These are phyloP conservation scores for Portunus trituberculatus DNA, from an alignment of 1,140 invertebrate genomes.

Conservation along the genomic window DNA sequence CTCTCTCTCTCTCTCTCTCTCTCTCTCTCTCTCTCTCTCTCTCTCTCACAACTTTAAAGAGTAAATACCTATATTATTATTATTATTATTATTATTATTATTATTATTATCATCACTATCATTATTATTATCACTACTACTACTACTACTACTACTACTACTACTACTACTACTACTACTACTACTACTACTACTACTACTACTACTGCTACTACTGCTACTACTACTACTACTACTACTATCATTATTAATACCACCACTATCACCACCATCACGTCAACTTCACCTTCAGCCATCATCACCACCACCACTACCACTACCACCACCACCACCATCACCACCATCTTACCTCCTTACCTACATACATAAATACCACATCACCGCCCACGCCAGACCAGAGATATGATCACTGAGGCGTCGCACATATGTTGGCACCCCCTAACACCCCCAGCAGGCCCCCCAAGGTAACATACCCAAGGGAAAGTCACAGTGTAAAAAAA, in stretches of 20 bases:
- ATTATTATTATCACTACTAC: neutral
- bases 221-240: neutral
- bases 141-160: neutral
- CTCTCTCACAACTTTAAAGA: too few relatives aligned
- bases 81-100: neutral
- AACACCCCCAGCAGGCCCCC: too few relatives aligned
- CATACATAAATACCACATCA: neutral
- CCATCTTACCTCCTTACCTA: neutral
- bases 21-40: constrained; percentile 44
- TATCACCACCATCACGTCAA: neutral
- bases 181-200: neutral
- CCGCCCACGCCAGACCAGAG: too few relatives aligned
- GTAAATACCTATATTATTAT: neutral
- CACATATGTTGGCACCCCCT: too few relatives aligned
- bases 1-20: constrained; percentile 52
- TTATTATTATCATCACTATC: neutral
- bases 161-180: neutral
- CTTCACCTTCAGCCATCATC: too few relatives aligned
- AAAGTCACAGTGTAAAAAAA: too few relatives aligned
- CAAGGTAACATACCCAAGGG: too few relatives aligned
- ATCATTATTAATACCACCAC: neutral
- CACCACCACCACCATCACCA: neutral
- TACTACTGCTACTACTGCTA: neutral
- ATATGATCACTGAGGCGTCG: too few relatives aligned
- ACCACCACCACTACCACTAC: neutral